Evolutionary conservation across 1,140 invertebrate species (phyloP).

Genomic region (Tetranychus urticae): DNA sequence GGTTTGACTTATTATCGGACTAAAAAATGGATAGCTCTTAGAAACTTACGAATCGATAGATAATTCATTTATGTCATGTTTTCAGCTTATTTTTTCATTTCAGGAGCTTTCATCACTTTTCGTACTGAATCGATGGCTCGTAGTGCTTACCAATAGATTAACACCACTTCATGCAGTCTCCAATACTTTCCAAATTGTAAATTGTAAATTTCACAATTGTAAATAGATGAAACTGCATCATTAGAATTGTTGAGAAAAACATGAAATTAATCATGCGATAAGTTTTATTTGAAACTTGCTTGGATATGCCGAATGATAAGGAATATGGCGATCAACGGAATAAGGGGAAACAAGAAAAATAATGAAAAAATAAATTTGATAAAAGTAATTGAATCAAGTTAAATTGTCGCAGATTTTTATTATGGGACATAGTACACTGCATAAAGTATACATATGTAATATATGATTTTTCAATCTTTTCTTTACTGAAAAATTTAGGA

Average conservation of each 20-base stretch:
- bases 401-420: not conserved
- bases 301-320: not conserved
- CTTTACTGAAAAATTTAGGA: no score
- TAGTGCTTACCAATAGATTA: no score
- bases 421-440: not conserved
- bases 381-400: not conserved
- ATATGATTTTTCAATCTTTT: no score
- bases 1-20: not conserved
- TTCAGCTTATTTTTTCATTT: no score
- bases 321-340: not conserved
- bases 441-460: no score
- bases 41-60: no score
- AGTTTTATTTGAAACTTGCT: not conserved
- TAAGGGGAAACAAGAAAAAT: not conserved
- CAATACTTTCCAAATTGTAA: not conserved
- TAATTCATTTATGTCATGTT: no score
- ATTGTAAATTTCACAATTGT: no score
- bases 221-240: not conserved
- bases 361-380: not conserved
- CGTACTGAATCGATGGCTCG: not conserved
- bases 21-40: not conserved
- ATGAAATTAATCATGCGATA: not conserved
- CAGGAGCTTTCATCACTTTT: not conserved
- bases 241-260: not conserved
- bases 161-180: no score